Conservation (phyloP, 2,797 vertebrate genomes). For the Acanthis flammea region DNA sequence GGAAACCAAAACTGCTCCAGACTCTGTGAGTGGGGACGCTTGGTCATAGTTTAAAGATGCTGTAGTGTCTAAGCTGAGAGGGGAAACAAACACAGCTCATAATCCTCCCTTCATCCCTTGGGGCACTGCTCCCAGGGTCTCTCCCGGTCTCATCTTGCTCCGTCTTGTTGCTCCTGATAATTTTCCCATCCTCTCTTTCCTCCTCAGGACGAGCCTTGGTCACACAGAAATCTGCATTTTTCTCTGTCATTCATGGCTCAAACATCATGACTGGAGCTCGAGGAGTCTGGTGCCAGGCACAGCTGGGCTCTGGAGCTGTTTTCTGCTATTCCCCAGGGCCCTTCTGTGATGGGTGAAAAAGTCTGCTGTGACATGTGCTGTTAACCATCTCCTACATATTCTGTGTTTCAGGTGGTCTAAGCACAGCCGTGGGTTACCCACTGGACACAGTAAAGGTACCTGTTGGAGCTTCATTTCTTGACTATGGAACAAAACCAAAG, state of each 20-base stretch:
- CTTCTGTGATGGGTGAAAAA: rapidly evolving
- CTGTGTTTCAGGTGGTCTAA: conserved; percentile 80
- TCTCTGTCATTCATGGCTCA: not conserved
- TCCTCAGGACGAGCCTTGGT: not conserved
- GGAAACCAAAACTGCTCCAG: not conserved
- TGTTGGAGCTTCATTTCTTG: not conserved
- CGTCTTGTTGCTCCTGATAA: not conserved
- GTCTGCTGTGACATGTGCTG: rapidly evolving
- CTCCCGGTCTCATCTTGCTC: not conserved
- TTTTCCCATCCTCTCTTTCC: not conserved
- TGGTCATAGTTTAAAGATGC: not conserved
- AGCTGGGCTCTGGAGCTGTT: not conserved
- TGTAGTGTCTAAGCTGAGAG: not conserved
- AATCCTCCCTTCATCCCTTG: not conserved
- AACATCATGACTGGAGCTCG: rapidly evolving
- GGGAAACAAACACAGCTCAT: not conserved
- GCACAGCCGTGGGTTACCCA: conserved; percentile 85
- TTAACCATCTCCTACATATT: not conserved
- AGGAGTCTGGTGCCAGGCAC: not conserved
- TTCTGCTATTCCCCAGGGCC: not conserved
- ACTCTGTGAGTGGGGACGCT: not conserved
- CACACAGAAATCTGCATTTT: not conserved
- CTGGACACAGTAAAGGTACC: conserved; percentile 88
- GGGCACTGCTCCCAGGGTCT: not conserved
- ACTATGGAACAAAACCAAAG: not conserved